Evolutionary conservation across 2,888 invertebrate genomes (phyloP).

Genomic region (Idaea straminata): DNA sequence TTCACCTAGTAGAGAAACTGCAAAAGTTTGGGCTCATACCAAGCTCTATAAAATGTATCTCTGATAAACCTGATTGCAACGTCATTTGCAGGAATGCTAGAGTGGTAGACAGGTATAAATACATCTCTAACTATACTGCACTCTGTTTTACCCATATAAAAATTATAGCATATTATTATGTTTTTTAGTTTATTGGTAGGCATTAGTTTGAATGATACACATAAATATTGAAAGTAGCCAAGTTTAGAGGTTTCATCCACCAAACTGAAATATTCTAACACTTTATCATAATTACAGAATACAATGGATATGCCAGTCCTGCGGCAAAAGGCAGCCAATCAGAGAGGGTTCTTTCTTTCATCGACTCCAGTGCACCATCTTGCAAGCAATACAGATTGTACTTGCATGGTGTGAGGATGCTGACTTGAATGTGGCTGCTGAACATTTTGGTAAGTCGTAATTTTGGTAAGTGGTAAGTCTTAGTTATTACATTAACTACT

Average conservation of each 20-base stretch:
- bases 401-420: constrained; percentile 84
- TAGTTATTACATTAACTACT: no score
- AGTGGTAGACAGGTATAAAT: constrained; percentile 60
- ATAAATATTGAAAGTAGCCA: no score
- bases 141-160: no score
- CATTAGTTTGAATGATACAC: no score
- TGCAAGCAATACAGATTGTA: constrained; percentile 80
- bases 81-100: constrained; percentile 55
- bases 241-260: no score
- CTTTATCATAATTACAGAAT: constrained; percentile 44
- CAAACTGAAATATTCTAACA: not conserved
- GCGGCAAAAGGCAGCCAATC: constrained; percentile 60
- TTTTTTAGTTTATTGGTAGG: no score
- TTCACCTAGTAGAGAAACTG: constrained; percentile 52
- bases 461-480: constrained; percentile 67
- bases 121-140: constrained; percentile 6
- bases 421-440: constrained; percentile 71
- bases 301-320: constrained; percentile 66
- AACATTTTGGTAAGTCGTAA: constrained; percentile 76
- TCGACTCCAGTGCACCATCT: constrained; percentile 82
- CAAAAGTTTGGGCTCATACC: constrained; percentile 59
- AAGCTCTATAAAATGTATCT: constrained; percentile 45
- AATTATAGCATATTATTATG: no score
- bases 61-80: constrained; percentile 49
- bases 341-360: constrained; percentile 79